Conservation (phyloP, 92 coral and sea anemone species). For the Zoanthus gigantus region DNA sequence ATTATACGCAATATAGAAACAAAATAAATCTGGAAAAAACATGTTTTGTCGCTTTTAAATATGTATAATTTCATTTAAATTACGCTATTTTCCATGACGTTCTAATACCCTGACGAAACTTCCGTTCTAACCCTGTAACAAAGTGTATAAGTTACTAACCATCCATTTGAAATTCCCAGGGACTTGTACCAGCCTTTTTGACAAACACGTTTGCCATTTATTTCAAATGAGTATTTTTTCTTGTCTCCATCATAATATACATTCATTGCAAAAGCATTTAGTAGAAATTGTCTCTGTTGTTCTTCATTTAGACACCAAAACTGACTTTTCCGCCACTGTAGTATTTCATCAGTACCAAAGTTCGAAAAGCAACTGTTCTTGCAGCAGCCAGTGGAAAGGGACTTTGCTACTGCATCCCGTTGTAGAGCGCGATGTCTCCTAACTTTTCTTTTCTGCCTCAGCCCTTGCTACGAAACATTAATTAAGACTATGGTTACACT, state of each 20-base stretch:
- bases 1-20: not conserved
- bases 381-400: not conserved
- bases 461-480: no score
- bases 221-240: not conserved
- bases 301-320: not conserved
- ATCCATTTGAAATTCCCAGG: constrained; percentile 10
- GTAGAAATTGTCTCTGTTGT: not conserved
- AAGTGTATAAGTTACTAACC: not conserved
- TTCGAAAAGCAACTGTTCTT: not conserved
- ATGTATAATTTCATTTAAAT: no score
- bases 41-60: not conserved
- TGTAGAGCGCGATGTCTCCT: not conserved
- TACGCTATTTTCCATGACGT: no score
- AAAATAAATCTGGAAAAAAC: no score
- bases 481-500: no score
- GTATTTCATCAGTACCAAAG: not conserved
- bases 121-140: no score
- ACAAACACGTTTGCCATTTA: not conserved
- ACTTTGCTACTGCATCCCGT: not conserved
- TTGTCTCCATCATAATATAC: not conserved
- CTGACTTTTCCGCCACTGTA: not conserved
- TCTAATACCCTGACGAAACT: no score
- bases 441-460: not conserved
- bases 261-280: not conserved
- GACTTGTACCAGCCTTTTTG: not conserved